Evolutionary conservation across 2,888 invertebrate species (phyloP), one percentile per base, ranked within the genome.

Genomic region (Conops quadrifasciatus): DNA sequence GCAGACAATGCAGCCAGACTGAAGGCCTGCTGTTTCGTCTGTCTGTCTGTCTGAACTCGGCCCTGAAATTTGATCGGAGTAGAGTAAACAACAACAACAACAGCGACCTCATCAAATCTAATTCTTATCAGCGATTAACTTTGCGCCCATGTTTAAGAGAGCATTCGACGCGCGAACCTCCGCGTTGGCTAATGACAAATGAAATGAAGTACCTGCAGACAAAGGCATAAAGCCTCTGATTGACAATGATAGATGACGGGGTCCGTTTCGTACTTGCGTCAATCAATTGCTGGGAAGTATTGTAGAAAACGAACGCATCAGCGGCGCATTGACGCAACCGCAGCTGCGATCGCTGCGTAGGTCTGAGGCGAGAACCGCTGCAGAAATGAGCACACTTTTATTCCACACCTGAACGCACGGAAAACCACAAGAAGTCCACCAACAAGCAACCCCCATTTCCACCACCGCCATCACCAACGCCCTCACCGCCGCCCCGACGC

Each of bases 41-140:
- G 56, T 56, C 28, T 19, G 19, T n/a, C 21, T 19, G 2, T 1
- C 2, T 28, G 26, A 24, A 49, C 26, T 64, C 24, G 24, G 49
- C 3, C 36, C 24, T 49, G 49, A 28, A 49, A 64, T 49, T 47
- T 15, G n/a, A 47, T 64, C 49, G 16, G 21, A 67, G 53, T 56
- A 65, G 21, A 45, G 24, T 30, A 28, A 60, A 53, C 0, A 53
- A 53, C 36, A 36, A 36, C 36, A 36, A 36, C 36, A 36, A 36
- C 21, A 21, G 53, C 53, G 11, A 19, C 11, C 36, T 36, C 36
- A 36, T 53, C 53, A 21, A 19, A n/a, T 21, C 2, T 2, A 53
- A 21, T 53, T 24, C 19, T 53, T 53, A 53, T 53, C 53, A 53
- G 53, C 53, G 21, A 21, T 49, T 36, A 36, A 36, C 9, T 36